phyloP scores from a whole-genome alignment of 92 coral and sea anemone species.

The Palythoa heliodiscus region DNA sequence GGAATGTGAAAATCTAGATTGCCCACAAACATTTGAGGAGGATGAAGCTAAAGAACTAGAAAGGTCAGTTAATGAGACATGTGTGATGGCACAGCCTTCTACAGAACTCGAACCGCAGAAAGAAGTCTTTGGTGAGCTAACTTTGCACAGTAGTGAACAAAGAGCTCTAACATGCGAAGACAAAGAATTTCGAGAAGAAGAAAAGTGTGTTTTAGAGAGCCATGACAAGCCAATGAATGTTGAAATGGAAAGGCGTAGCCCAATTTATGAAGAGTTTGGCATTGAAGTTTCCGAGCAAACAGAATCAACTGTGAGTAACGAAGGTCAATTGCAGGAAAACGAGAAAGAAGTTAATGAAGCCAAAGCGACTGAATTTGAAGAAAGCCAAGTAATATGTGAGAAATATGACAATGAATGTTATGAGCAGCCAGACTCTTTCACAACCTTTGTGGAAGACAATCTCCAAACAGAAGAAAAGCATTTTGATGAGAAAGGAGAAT shows the following conservation, averaged over 20 bases:
- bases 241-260: slow-evolving; percentile 32
- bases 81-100: not conserved
- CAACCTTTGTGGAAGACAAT: not conserved
- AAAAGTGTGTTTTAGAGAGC: not conserved
- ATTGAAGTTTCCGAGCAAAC: slow-evolving; percentile 11
- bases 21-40: slow-evolving; percentile 16
- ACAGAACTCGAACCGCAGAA: slow-evolving; percentile 3
- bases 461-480: not conserved
- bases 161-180: slow-evolving; percentile 6
- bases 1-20: slow-evolving; percentile 37
- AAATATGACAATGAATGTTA: not conserved
- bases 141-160: slow-evolving; percentile 6
- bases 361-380: slow-evolving; percentile 34
- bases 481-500: slow-evolving; percentile 4
- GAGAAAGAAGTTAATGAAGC: not conserved
- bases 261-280: slow-evolving; percentile 3
- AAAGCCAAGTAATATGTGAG: not conserved
- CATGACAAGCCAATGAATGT: not conserved
- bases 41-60: slow-evolving; percentile 16
- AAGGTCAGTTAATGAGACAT: slow-evolving; percentile 23
- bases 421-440: slow-evolving; percentile 42
- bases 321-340: slow-evolving; percentile 34
- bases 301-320: slow-evolving; percentile 47
- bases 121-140: not conserved
- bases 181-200: slow-evolving; percentile 13